Evolutionary conservation across 2,113 vertebrate genomes (phyloP).

Genomic region (Todiramphus saurophagus): DNA sequence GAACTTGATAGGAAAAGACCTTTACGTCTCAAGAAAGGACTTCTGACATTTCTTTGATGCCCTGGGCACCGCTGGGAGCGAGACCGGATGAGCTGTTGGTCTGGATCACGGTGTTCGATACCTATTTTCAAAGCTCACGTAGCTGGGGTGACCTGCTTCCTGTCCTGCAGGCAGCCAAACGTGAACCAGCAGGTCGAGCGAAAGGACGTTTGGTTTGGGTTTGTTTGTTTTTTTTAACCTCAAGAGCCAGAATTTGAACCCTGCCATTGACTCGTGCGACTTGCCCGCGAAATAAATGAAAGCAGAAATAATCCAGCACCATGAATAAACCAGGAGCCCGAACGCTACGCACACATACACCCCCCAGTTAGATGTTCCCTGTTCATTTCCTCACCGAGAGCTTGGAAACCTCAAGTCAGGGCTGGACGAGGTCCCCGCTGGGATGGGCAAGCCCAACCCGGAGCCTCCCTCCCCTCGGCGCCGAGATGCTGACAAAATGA

Average conservation of each 20-base stretch:
- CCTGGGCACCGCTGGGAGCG: not conserved
- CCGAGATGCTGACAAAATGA: not conserved
- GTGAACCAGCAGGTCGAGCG: not conserved
- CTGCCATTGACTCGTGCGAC: not conserved
- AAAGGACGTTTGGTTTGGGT: not conserved
- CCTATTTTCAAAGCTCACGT: not conserved
- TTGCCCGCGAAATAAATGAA: no score
- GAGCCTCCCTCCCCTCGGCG: not conserved
- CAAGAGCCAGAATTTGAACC: not conserved
- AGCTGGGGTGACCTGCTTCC: not conserved
- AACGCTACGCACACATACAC: no score
- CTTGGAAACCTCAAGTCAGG: not conserved
- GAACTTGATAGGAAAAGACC: not conserved
- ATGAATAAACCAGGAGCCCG: not conserved
- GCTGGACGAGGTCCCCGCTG: not conserved
- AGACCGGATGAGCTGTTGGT: not conserved
- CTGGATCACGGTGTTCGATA: fast-evolving
- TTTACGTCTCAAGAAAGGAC: not conserved
- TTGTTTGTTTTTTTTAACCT: not conserved
- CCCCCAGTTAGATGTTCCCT: not conserved
- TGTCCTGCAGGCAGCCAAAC: not conserved
- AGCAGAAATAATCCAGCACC: not conserved
- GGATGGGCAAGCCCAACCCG: not conserved
- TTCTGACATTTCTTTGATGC: not conserved
- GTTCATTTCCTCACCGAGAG: not conserved